Conservation (phyloP, 2,113 vertebrate species). For the Python bivittatus region DNA sequence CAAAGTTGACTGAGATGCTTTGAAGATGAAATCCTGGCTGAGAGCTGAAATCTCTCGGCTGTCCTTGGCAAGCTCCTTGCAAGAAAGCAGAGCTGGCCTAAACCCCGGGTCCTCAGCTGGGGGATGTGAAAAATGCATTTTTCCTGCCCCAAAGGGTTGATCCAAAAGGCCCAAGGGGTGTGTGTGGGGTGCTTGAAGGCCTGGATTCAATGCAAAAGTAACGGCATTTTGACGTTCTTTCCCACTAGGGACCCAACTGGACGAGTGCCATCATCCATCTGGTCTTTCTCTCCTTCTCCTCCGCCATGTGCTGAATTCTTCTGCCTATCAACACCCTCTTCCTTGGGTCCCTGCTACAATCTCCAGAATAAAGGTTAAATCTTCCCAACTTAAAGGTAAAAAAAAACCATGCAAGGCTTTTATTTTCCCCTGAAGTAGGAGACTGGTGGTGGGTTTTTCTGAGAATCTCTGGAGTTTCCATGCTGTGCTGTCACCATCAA, state of each 20-base stretch:
- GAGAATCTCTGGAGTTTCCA: background rate
- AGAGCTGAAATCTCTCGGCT: background rate
- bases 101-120: background rate
- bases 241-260: background rate
- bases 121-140: too few species aligned
- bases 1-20: background rate
- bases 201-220: too few species aligned
- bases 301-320: conserved; percentile 31
- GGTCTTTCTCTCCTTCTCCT: background rate
- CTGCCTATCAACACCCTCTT: conserved; percentile 41
- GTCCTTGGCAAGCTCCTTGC: background rate
- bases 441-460: conserved; percentile 22
- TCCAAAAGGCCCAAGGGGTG: background rate
- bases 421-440: conserved; percentile 45
- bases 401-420: conserved; percentile 28
- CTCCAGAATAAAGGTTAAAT: conserved; percentile 52
- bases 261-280: conserved; percentile 50
- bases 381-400: conserved; percentile 2
- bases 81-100: background rate
- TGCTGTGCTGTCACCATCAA: background rate
- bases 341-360: conserved; percentile 31
- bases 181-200: too few species aligned
- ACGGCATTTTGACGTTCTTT: too few species aligned
- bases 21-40: background rate
- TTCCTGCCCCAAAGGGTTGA: background rate